Evolutionary conservation across 2,113 vertebrate genomes (phyloP).

Genomic region (Saccopteryx bilineata): DNA sequence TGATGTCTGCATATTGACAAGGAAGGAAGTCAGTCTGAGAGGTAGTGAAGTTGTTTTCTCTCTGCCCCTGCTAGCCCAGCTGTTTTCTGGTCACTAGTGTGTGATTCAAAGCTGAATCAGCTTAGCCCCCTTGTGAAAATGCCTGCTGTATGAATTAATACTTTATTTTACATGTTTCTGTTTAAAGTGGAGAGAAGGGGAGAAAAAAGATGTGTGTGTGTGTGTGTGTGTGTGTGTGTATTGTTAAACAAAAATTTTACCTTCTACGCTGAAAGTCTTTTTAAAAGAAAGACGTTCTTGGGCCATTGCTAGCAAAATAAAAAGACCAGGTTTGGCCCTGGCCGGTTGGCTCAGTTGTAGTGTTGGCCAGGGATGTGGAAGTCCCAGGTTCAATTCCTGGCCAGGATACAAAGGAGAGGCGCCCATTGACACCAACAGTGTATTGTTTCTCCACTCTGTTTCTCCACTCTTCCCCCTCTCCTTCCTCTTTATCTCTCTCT

Average conservation of each 20-base stretch:
- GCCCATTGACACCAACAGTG: too few relatives aligned
- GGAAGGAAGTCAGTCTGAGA: neutral
- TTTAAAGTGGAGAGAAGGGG: neutral
- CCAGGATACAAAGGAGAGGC: too few relatives aligned
- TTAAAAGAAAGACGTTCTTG: neutral
- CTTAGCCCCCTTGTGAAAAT: neutral
- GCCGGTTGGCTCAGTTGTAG: too few relatives aligned
- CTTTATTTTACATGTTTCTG: slow-evolving; percentile 29
- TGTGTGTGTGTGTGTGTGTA: neutral
- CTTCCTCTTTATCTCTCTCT: too few relatives aligned
- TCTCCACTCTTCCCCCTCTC: too few relatives aligned
- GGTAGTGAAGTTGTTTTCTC: neutral
- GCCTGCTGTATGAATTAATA: neutral
- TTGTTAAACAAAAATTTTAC: neutral
- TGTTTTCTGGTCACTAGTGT: neutral
- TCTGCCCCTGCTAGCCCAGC: neutral
- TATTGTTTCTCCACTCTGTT: too few relatives aligned
- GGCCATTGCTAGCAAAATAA: neutral
- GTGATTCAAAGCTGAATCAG: neutral
- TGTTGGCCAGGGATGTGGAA: too few relatives aligned
- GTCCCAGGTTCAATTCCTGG: too few relatives aligned
- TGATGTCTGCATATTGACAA: neutral
- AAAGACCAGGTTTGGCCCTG: neutral
- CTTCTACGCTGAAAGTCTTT: neutral
- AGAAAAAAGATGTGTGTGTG: neutral